Base-by-base conservation (phyloP, 2,113 vertebrate genomes). In the Apus apus region DNA sequence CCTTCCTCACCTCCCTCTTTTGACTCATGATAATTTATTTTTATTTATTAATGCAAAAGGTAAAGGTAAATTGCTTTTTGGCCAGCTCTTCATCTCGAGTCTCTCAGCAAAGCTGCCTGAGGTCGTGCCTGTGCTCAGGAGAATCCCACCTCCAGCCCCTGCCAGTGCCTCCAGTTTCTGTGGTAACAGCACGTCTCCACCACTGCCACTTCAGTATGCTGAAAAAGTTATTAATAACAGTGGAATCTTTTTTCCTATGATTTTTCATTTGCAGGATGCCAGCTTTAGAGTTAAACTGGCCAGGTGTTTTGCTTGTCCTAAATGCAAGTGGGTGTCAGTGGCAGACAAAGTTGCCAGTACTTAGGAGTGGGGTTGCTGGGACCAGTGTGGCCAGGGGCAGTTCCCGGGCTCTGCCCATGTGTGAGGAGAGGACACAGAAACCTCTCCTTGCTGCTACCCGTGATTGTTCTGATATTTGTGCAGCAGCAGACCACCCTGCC, bases 151-250 rank as follows among this genome's bases (percentile, higher is more conserved):
- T 27, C 73, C 80, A 90, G 70, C 77, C 78, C 84, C 45, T 67
- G 50, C 45, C 68, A 17, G 34, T 7, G 56, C 43, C 83, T 93
- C 57, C 78, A 64, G 97, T 97, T 97, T 96, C 96, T 97, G 94
- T 97, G 96, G 96, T 62, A 96, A 97, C 97, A 92, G 91, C 83
- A 73, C 46, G 81, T 93, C 95, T 68, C 36, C 86, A 46, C 60
- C 0, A 66, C 71, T 94, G 53, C 87, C 72, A 46, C 89, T 46
- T 82, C 87, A 43, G 19, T 50, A 11, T 29, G 79, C 77, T 82
- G 53, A 90, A 80, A 30, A 14, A 89, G 92, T 92, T 94, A 90
- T 94, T 92, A 93, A 87, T 89, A 94, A 83, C 91, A 1, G 22
- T 2, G 56, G 93, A 9, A 67, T 26, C 32, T 86, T 81, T 85